Evolutionary conservation across 2,888 invertebrate genomes (phyloP).

Genomic region (Scrobipalpa costella): DNA sequence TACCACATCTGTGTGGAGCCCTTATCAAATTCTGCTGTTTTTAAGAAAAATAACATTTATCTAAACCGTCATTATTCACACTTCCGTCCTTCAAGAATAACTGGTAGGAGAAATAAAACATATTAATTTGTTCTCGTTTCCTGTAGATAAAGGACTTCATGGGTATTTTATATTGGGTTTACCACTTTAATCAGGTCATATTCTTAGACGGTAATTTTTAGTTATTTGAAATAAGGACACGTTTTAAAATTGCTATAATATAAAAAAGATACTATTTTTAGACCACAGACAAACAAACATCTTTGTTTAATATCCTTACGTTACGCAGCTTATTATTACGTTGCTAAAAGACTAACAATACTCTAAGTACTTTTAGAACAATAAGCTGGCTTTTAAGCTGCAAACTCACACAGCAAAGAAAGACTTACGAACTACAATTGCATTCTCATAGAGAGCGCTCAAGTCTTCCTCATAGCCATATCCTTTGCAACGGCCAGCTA

Average conservation of each 20-base stretch:
- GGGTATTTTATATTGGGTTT: background rate
- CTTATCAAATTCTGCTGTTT: constrained; percentile 1
- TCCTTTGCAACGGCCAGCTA: too few relatives aligned
- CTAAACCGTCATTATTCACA: background rate
- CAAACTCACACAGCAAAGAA: background rate
- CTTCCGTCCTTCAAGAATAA: constrained; percentile 16
- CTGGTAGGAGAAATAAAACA: background rate
- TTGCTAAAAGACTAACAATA: too few relatives aligned
- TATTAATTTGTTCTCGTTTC: constrained; percentile 4
- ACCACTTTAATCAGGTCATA: background rate
- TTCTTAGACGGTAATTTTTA: background rate
- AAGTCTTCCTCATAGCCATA: too few relatives aligned
- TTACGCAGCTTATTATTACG: too few relatives aligned
- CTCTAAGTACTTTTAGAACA: too few relatives aligned
- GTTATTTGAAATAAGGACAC: too few relatives aligned
- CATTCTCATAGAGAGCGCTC: too few relatives aligned
- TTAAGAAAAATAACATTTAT: constrained; percentile 11
- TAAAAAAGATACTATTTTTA: too few relatives aligned
- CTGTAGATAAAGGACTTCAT: constrained; percentile 13
- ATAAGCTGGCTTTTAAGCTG: background rate
- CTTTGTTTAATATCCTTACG: background rate
- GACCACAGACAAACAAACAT: background rate
- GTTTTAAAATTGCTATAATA: background rate
- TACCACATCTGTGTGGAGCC: constrained; percentile 14
- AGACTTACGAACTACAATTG: background rate